Base-by-base conservation (phyloP, 2,888 invertebrate species). In the Nysson spinosus region DNA sequence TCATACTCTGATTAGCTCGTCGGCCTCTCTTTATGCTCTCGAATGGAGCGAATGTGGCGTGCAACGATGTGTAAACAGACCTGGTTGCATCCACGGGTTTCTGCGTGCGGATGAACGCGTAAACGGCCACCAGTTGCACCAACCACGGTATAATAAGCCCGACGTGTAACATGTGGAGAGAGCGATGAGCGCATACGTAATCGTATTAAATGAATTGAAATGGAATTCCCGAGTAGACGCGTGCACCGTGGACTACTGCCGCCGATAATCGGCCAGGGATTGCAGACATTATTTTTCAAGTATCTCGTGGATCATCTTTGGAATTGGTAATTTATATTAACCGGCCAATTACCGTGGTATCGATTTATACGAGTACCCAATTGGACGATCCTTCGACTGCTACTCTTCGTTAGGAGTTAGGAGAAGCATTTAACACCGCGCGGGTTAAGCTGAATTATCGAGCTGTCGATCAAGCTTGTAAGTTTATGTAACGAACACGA, bases 1-100 rank as follows among this genome's bases (percentile, higher is more conserved):
- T 79, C 72, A 78, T 74, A 79, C 72, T 75, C 78, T 71, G 72
- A 75, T 77, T 78, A 75, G 49, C 60, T 54, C 32, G 58, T 46
- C 70, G 67, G 63, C 69, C 70, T 61, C 63, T 56, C 69, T 60
- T 44, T 26, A 40, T 20, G 28, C 19, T 52, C 16, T 4, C n/a
- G 16, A 32, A 14, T 49, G 35, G 20, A 16, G 12, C 19, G 47
- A 50, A 24, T 24, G 24, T 24, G 24, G 6, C 2, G 6, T 1
- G 39, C 34, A 26, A 20, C 39, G 56, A 9, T 40, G 39, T 32
- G 44, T 54, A 44, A 30, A 44, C 30, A n/a, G n/a, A n/a, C n/a
- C n/a, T 9, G 28, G 11, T 6, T 22, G 6, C 9, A 22, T 22
- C 24, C 20, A 11, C 6, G 14, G 11, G 22, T 19, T 12, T 22